Base-by-base conservation (phyloP, 2,888 invertebrate genomes). In the Holacanthella duospinosa region DNA sequence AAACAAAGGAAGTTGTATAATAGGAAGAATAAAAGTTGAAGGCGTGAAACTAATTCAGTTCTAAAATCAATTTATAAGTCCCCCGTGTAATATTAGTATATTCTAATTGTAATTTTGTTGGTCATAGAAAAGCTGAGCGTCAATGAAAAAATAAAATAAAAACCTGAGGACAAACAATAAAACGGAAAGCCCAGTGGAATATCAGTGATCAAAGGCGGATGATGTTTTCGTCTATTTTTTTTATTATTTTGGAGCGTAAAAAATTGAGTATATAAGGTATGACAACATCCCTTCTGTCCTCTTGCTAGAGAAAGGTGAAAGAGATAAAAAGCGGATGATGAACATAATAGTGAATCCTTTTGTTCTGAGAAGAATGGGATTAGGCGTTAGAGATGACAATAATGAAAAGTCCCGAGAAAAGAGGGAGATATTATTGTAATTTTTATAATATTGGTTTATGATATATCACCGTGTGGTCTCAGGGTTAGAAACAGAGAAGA, bases 311-410 rank as follows among this genome's bases (percentile, higher is more conserved):
- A 16, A 36, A 36, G 55, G 53, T n/a, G 55, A 27, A 24, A 55
- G 27, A 55, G 55, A 27, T 55, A 55, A 27, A 27, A 27, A 55
- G 55, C 24, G 25, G 36, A 36, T 36, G 36, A 36, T 36, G 36
- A 36, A 53, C 26, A 27, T 21, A 29, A 21, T 62, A 60, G 62
- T 60, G 62, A 62, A 65, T 65, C 65, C 63, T 65, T 67, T 67
- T 67, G 67, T 67, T 36, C 28, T n/a, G 19, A 26, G 24, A 28
- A 64, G 60, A 66, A 65, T 64, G 59, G 63, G 62, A 53, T 63
- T 55, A 65, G 63, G 63, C 63, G 61, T 63, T 65, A 67, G 67
- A 67, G 67, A 67, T 65, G 64, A 67, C 63, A 63, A 67, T 62
- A 67, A 66, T 66, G 43, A 26, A 29, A 59, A 48, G n/a, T n/a